Evolutionary conservation across 1,140 invertebrate genomes (phyloP).

Genomic region (Aphis craccivora): DNA sequence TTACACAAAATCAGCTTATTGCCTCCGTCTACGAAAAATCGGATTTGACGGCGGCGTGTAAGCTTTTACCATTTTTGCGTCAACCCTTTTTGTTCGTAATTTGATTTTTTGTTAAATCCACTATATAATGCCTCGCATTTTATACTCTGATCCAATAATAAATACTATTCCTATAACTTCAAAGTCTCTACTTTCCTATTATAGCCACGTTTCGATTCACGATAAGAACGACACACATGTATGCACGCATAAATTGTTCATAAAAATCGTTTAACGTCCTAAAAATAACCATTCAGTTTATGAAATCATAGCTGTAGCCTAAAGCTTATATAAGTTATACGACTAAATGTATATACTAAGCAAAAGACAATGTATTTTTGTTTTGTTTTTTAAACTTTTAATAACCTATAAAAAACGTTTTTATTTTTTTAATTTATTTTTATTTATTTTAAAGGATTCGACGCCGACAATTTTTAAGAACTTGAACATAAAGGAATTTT

Average conservation of each 20-base stretch:
- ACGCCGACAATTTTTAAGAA: too few relatives aligned
- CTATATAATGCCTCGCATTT: background rate
- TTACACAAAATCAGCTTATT: background rate
- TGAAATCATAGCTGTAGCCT: background rate
- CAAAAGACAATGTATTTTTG: background rate
- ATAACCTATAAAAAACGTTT: too few relatives aligned
- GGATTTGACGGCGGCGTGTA: background rate
- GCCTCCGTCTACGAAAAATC: background rate
- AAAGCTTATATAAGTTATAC: too few relatives aligned
- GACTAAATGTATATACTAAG: background rate
- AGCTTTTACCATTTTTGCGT: background rate
- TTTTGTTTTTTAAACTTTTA: background rate
- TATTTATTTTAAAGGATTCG: too few relatives aligned
- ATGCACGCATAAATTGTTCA: background rate
- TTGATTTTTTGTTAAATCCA: background rate
- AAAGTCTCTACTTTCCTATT: background rate
- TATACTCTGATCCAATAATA: background rate
- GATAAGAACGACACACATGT: background rate
- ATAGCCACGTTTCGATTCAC: background rate
- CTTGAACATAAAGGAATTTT: too few relatives aligned
- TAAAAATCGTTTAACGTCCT: background rate
- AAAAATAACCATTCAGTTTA: background rate
- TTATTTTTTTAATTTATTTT: too few relatives aligned
- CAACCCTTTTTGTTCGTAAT: background rate
- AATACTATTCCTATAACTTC: background rate